Evolutionary conservation across 1,140 invertebrate species (phyloP).

Genomic region (Ooceraea biroi): DNA sequence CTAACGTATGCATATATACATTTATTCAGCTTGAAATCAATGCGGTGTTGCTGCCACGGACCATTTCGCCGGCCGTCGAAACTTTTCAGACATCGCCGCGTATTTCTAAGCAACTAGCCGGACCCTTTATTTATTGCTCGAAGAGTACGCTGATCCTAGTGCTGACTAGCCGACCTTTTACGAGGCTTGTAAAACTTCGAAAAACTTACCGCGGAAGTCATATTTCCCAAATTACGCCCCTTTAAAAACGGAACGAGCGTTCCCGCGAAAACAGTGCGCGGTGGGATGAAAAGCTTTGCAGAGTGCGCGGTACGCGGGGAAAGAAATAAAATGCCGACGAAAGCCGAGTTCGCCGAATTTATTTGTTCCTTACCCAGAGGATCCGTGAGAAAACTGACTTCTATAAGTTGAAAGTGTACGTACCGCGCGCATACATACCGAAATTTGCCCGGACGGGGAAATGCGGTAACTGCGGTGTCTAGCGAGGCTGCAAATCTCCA

Average conservation of each 20-base stretch:
- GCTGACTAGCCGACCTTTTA: conserved; percentile 25
- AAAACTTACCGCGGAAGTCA: conserved; percentile 52
- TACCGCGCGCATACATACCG: not conserved
- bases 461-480: not conserved
- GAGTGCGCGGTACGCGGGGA: not conserved
- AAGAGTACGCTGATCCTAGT: conserved; percentile 39
- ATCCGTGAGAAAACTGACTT: conserved; percentile 5
- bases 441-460: not conserved
- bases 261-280: conserved; percentile 21
- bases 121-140: conserved; percentile 65
- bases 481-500: not conserved
- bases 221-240: conserved; percentile 66
- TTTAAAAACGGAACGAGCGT: conserved; percentile 40
- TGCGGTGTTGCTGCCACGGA: conserved; percentile 39
- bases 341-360: conserved; percentile 54
- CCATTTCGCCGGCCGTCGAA: conserved; percentile 61
- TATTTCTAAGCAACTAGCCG: conserved; percentile 61
- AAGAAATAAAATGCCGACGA: conserved; percentile 31
- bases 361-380: not conserved
- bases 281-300: conserved; percentile 40
- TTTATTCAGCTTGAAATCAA: conserved; percentile 55
- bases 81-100: conserved; percentile 61
- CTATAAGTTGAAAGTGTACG: not conserved
- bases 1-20: conserved; percentile 40
- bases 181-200: conserved; percentile 50